Percentiles rank a stretch among this genome's conserved stretches.
Evolutionary conservation across 1,140 invertebrate genomes (phyloP).

Genomic region (Thrips palmi): DNA sequence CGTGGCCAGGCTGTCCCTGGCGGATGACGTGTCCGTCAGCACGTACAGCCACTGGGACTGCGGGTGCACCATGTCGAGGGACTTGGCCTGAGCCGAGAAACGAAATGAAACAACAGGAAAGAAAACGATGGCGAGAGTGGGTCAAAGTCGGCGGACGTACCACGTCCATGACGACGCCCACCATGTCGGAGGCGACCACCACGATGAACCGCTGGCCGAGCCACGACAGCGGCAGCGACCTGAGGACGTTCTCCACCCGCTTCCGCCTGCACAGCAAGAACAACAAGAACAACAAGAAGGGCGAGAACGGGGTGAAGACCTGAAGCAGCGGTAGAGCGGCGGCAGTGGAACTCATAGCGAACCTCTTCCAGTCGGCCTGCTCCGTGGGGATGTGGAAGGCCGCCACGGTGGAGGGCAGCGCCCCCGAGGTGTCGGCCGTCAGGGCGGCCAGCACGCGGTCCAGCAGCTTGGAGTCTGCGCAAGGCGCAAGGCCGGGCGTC

Average conservation of each 20-base stretch:
- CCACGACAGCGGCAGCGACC: conserved; percentile 34
- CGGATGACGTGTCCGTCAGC: conserved; percentile 36
- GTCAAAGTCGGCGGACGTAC: conserved; percentile 18
- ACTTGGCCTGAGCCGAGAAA: conserved; percentile 45
- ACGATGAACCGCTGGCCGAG: conserved; percentile 18
- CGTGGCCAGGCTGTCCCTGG: conserved; percentile 27
- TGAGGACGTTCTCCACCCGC: conserved; percentile 25
- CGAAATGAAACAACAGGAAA: conserved; percentile 1
- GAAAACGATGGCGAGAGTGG: not conserved
- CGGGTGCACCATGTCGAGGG: conserved; percentile 41
- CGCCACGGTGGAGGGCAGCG: too few relatives aligned
- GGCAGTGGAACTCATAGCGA: too few relatives aligned
- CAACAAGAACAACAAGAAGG: too few relatives aligned
- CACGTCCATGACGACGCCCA: conserved; percentile 37
- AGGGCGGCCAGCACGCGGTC: too few relatives aligned
- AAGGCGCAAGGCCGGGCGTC: too few relatives aligned
- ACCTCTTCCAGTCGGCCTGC: too few relatives aligned
- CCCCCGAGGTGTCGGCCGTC: too few relatives aligned
- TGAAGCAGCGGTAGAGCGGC: too few relatives aligned
- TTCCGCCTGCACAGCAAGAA: conserved; percentile 35
- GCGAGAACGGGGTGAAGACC: too few relatives aligned
- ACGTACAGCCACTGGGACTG: conserved; percentile 62
- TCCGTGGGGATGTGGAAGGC: too few relatives aligned
- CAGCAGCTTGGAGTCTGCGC: too few relatives aligned
- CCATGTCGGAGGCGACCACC: conserved; percentile 23